phyloP scores from a whole-genome alignment of 2,113 vertebrate species.

The Fulmarus glacialis region DNA sequence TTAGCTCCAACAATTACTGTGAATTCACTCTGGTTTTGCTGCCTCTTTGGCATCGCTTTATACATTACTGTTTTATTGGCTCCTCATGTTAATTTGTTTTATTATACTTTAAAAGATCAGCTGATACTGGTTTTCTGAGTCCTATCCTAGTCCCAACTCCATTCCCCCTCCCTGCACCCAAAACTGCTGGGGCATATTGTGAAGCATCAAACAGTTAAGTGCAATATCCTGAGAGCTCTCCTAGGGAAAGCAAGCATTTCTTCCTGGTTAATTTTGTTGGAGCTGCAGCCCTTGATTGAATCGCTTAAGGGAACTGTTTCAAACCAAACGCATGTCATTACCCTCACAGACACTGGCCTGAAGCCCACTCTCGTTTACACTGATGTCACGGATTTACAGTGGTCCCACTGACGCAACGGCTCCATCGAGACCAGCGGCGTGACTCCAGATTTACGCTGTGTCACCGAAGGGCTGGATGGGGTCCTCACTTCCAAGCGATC shows the following conservation, averaged over 20 bases:
- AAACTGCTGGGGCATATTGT: background rate
- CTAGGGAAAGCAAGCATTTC: background rate
- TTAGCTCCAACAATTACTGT: background rate
- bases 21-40: background rate
- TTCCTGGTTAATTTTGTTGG: background rate
- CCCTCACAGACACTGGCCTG: background rate
- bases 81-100: background rate
- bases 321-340: background rate
- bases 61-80: background rate
- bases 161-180: background rate
- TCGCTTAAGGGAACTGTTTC: background rate
- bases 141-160: background rate
- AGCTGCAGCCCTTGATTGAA: background rate
- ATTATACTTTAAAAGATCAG: background rate
- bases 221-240: background rate
- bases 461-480: background rate
- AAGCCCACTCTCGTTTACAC: background rate
- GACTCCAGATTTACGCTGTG: slow-evolving; percentile 22
- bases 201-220: background rate
- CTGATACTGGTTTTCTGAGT: background rate
- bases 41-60: background rate
- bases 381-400: background rate
- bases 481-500: background rate
- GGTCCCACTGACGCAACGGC: background rate
- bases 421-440: background rate